Conservation (phyloP, 2,888 invertebrate genomes). For the Notodonta ziczac region DNA sequence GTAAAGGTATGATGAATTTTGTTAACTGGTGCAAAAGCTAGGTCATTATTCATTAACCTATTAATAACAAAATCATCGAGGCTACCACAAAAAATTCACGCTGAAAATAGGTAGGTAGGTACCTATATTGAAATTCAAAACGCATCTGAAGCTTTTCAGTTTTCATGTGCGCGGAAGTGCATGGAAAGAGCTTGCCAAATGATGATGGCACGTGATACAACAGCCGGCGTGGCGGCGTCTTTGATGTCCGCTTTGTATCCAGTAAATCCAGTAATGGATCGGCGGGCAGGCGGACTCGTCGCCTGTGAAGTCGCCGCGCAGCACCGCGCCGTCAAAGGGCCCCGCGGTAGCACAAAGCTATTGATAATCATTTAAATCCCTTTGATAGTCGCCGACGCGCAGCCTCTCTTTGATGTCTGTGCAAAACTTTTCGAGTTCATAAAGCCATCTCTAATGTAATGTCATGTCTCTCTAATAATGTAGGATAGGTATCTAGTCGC, state of each 20-base stretch:
- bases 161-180: slow-evolving; percentile 15
- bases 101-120: not conserved
- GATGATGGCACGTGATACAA: slow-evolving; percentile 70
- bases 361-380: slow-evolving; percentile 79
- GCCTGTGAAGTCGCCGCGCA: slow-evolving; percentile 64
- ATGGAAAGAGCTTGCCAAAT: slow-evolving; percentile 43
- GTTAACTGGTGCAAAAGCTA: too few species aligned
- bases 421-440: slow-evolving; percentile 18
- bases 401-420: slow-evolving; percentile 54
- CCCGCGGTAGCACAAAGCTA: slow-evolving; percentile 76
- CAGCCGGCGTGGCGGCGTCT: slow-evolving; percentile 56
- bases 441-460: slow-evolving; percentile 1
- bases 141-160: slow-evolving; percentile 14
- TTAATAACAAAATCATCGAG: too few species aligned
- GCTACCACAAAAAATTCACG: too few species aligned
- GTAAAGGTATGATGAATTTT: too few species aligned
- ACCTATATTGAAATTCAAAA: slow-evolving; percentile 12
- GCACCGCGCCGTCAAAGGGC: slow-evolving; percentile 71
- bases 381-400: slow-evolving; percentile 68
- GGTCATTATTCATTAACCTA: too few species aligned
- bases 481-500: too few species aligned
- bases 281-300: slow-evolving; percentile 61
- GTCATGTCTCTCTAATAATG: not conserved
- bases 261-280: slow-evolving; percentile 65
- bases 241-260: slow-evolving; percentile 69